Conservation (phyloP, 2,797 vertebrate species). For the Holocentrus rufus region DNA sequence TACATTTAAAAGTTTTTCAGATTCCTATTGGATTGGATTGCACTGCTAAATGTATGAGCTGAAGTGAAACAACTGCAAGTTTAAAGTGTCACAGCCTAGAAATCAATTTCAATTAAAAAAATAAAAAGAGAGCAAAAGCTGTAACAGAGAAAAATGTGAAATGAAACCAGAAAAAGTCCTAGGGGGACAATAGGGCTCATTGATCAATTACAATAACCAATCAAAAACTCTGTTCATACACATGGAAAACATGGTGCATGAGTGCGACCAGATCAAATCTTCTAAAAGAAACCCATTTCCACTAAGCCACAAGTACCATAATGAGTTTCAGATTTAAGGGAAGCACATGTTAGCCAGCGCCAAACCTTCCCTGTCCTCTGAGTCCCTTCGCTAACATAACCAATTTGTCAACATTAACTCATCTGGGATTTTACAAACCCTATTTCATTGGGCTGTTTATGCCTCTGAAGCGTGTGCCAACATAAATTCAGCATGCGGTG, state of each 20-base stretch:
- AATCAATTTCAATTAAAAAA: constrained; percentile 11
- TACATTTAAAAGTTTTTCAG: background rate
- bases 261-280: constrained; percentile 14
- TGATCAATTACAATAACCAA: constrained; percentile 4
- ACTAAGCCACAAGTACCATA: constrained; percentile 30
- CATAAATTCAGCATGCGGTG: constrained; percentile 13
- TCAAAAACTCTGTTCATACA: constrained; percentile 1
- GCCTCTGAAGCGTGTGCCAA: constrained; percentile 13
- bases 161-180: background rate
- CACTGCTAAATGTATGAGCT: background rate
- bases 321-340: constrained; percentile 41
- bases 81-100: constrained; percentile 6
- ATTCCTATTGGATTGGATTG: background rate
- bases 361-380: constrained; percentile 37
- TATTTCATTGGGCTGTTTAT: background rate
- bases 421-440: constrained; percentile 26
- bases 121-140: background rate
- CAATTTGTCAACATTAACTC: constrained; percentile 43
- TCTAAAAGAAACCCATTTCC: constrained; percentile 22
- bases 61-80: background rate
- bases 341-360: constrained; percentile 35
- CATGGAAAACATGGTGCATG: background rate
- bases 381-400: constrained; percentile 29
- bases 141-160: no score
- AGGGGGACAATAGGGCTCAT: background rate